Base-by-base conservation (phyloP, 2,797 vertebrate genomes). In the Eulemur albifrons region DNA sequence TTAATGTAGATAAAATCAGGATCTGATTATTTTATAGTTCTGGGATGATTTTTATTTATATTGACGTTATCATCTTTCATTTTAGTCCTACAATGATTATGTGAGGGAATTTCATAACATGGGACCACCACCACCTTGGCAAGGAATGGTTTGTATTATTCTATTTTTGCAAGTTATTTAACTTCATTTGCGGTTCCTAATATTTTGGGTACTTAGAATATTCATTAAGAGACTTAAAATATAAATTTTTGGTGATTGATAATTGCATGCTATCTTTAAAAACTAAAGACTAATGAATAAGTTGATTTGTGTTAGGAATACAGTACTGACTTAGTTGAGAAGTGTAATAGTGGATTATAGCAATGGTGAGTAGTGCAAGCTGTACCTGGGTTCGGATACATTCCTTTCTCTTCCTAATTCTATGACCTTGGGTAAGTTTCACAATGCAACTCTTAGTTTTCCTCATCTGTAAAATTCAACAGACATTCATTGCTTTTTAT, bases 31-130 rank as follows among this genome's bases (percentile, higher is more conserved):
- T 98, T 96, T 96, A 25, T 91, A 0, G 15, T 97, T 95, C 65
- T 45, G 25, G 40, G 80, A 95, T 80, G 38, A 43, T 23, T 76
- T 87, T 70, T 94, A 97, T 90, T 69, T 54, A 84, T 97, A 93
- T 97, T 98, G 94, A 98, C 61, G 59, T 96, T 96, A 20, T 92
- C 97, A 80, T 98, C 96, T 98, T 98, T 98, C 92, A 97, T 98
- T 99, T 97, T 99, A 99, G 99, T 99, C 99, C 75, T 99, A 99
- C 98, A 99, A 99, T 93, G 99, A 99, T 98, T 99, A 99, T 98
- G 99, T 99, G 99, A 99, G 99, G 96, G 99, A 99, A 96, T 99
- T 99, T 97, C 99, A 99, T 98, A 99, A 98, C 98, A 99, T 99
- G 93, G 99, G 99, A 50, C 99, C 99, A 95, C 99, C 99, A 0